A percentile compares a stretch with the other conserved stretches of the same genome.
phyloP scores from a whole-genome alignment of 2,888 invertebrate genomes.

The Thymelicus sylvestris region DNA sequence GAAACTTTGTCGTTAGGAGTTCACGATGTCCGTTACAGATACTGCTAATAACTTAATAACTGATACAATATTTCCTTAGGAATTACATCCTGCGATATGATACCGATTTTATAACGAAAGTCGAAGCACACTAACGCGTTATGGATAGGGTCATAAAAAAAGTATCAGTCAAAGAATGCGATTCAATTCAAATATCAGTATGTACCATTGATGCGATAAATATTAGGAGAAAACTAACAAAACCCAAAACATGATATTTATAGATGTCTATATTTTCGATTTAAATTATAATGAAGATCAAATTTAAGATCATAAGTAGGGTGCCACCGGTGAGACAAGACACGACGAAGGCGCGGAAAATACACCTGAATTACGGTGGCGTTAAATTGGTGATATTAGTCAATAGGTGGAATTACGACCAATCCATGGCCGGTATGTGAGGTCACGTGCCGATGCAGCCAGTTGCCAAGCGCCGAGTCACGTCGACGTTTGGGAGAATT shows the following conservation, averaged over 20 bases:
- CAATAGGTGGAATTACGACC: constrained; percentile 24
- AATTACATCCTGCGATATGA: too few relatives aligned
- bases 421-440: constrained; percentile 25
- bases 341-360: background rate
- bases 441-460: constrained; percentile 31
- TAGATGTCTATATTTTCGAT: background rate
- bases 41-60: constrained; percentile 9
- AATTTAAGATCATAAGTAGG: background rate
- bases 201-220: too few relatives aligned
- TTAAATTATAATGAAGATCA: background rate
- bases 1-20: constrained; percentile 5
- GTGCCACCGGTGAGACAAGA: background rate
- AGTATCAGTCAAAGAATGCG: too few relatives aligned
- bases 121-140: too few relatives aligned
- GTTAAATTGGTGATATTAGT: constrained; percentile 32
- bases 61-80: background rate
- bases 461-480: constrained; percentile 15
- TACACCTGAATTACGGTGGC: constrained; percentile 15
- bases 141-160: too few relatives aligned
- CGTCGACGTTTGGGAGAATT: constrained; percentile 25
- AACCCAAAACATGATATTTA: too few relatives aligned
- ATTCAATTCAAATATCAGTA: too few relatives aligned
- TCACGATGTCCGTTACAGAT: constrained; percentile 1
- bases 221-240: too few relatives aligned
- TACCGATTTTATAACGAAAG: too few relatives aligned